Conservation (phyloP, 2,888 invertebrate genomes). For the Abrostola triplasia region DNA sequence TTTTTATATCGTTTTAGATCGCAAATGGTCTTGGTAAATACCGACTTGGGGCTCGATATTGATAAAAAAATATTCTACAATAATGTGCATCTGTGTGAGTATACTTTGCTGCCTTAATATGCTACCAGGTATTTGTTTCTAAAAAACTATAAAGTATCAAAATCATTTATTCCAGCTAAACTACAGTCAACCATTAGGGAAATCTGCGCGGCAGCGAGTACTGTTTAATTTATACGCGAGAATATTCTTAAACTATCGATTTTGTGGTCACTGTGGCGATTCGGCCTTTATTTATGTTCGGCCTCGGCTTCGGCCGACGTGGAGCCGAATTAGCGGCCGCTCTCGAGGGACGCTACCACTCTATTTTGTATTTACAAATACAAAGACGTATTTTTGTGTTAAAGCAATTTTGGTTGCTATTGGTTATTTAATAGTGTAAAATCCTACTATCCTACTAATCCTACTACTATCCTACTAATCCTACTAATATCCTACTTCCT, state of each 20-base stretch:
- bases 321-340: constrained; percentile 66
- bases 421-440: background rate
- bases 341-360: constrained; percentile 57
- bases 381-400: constrained; percentile 27
- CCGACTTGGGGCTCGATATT: no score
- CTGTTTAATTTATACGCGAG: constrained; percentile 87
- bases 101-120: background rate
- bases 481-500: no score
- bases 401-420: constrained; percentile 14
- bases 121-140: background rate
- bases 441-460: no score
- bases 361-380: constrained; percentile 53
- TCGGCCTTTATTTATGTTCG: constrained; percentile 80
- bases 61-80: no score
- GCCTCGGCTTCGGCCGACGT: constrained; percentile 57
- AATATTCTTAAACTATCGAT: constrained; percentile 88
- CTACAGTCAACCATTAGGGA: constrained; percentile 85
- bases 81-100: no score
- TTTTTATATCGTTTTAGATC: no score
- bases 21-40: no score
- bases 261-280: constrained; percentile 82
- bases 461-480: no score
- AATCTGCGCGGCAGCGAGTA: constrained; percentile 82
- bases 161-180: constrained; percentile 35
- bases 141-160: constrained; percentile 65